These are phyloP conservation scores for Trachemys scripta DNA, from an alignment of 2,113 vertebrate genomes.

Conservation along the genomic window DNA sequence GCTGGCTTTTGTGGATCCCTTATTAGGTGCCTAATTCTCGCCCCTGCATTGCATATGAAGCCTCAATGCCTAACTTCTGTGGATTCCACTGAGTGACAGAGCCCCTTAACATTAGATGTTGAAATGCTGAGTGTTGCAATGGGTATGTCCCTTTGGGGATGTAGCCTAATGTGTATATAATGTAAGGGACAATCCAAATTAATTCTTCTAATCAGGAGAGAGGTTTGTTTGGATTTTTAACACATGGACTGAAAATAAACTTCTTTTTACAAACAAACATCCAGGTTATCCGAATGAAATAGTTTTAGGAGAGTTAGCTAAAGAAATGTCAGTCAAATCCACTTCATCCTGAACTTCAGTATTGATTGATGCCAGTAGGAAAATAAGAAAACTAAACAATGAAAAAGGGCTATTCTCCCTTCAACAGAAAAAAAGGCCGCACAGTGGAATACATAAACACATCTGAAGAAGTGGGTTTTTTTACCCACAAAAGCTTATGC, in stretches of 20 bases:
- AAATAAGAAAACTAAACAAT: neutral
- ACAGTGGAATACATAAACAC: neutral
- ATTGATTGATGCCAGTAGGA: neutral
- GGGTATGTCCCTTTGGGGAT: too few relatives aligned
- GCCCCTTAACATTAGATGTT: too few relatives aligned
- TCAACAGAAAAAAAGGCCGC: neutral
- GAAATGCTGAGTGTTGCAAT: too few relatives aligned
- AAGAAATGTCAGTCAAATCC: neutral
- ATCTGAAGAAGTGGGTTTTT: neutral
- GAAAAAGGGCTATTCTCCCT: neutral
- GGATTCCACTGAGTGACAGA: too few relatives aligned
- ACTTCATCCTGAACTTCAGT: neutral
- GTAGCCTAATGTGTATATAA: too few relatives aligned
- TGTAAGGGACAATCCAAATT: neutral
- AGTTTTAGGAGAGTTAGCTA: neutral
- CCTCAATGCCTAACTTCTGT: too few relatives aligned
- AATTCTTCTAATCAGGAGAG: neutral
- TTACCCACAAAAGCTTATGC: too few relatives aligned
- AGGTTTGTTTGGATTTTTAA: neutral
- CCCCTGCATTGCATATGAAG: too few relatives aligned
- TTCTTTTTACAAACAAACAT: neutral
- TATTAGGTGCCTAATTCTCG: too few relatives aligned
- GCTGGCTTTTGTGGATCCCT: too few relatives aligned
- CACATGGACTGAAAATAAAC: fast-evolving
- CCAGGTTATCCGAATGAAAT: neutral